These are phyloP conservation scores for Drosophila miranda DNA, from an alignment of 1,140 invertebrate species.

Conservation along the genomic window DNA sequence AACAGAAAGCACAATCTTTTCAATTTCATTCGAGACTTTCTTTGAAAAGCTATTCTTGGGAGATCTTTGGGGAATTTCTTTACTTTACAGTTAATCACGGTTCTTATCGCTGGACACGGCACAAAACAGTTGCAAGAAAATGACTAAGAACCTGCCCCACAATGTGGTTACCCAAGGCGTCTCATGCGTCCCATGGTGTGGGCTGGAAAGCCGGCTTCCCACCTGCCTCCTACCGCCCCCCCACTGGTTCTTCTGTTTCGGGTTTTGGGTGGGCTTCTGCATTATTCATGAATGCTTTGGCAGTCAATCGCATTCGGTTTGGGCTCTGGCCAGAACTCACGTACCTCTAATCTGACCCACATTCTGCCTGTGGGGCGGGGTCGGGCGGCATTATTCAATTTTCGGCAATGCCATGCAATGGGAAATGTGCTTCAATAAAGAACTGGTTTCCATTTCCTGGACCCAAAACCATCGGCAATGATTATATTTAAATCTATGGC, in stretches of 20 bases:
- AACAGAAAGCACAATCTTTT: not conserved
- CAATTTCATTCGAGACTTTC: not conserved
- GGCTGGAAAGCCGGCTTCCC: too few species aligned
- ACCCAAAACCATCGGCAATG: constrained; percentile 6
- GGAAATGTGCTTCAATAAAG: constrained; percentile 8
- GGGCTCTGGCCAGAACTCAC: constrained; percentile 25
- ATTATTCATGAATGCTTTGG: constrained; percentile 61
- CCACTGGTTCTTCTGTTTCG: constrained; percentile 5
- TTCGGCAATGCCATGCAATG: constrained; percentile 33
- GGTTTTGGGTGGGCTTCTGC: constrained; percentile 28
- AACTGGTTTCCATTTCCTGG: constrained; percentile 52
- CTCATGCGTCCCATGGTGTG: too few species aligned
- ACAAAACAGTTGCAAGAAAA: constrained; percentile 1
- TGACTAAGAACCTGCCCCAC: not conserved
- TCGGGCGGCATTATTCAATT: constrained; percentile 58
- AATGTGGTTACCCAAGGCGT: constrained; percentile 10
- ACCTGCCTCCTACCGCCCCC: too few species aligned
- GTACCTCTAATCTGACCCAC: constrained; percentile 59
- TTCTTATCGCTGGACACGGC: constrained; percentile 1
- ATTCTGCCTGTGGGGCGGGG: constrained; percentile 12
- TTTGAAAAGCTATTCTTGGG: not conserved
- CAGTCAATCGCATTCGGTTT: constrained; percentile 21
- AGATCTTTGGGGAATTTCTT: too few species aligned
- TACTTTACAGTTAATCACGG: not conserved
- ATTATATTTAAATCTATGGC: constrained; percentile 16